Evolutionary conservation across 2,797 vertebrate genomes (phyloP).

Genomic region (Macrochelys suwanniensis): DNA sequence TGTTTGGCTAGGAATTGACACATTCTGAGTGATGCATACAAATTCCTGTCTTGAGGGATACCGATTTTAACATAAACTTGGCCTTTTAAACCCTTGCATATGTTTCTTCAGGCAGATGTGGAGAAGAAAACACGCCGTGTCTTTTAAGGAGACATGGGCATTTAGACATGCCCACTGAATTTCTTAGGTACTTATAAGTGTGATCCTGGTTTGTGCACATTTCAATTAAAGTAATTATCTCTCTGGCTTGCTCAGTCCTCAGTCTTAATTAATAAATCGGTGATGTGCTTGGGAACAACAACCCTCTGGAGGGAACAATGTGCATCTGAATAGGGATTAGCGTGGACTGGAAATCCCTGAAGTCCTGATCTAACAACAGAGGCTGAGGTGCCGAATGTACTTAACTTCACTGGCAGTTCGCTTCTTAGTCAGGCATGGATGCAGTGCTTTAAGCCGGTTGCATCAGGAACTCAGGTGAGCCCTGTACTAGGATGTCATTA

Average conservation of each 20-base stretch:
- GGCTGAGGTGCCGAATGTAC: slow-evolving; percentile 8
- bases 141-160: neutral
- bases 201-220: neutral
- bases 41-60: slow-evolving; percentile 27
- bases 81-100: neutral
- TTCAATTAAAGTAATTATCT: neutral
- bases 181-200: neutral
- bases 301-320: neutral
- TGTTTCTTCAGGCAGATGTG: neutral
- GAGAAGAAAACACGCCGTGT: neutral
- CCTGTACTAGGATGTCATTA: neutral
- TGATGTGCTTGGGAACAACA: neutral
- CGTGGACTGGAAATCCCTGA: neutral
- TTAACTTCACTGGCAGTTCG: neutral
- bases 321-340: neutral
- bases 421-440: neutral
- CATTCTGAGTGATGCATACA: slow-evolving; percentile 40
- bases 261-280: neutral
- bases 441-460: neutral
- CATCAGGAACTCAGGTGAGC: neutral
- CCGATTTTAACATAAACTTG: slow-evolving; percentile 33
- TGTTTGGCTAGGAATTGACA: slow-evolving; percentile 22
- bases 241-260: neutral
- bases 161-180: neutral
- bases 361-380: neutral